Conservation (phyloP, 1,140 invertebrate genomes). For the Diuraphis noxia region DNA sequence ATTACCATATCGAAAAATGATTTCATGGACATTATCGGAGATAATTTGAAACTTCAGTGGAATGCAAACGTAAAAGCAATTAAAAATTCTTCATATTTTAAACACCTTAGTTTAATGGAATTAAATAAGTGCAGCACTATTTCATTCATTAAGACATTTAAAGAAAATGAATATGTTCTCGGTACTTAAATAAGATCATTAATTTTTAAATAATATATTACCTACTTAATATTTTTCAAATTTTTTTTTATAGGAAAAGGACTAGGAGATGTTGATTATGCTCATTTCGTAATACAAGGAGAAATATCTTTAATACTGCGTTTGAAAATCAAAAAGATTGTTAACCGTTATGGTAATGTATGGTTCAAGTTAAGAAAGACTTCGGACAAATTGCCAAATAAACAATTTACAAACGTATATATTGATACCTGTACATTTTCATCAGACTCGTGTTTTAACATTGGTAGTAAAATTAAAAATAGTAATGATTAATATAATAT, state of each 20-base stretch:
- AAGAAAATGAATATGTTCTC: background rate
- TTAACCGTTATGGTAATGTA: background rate
- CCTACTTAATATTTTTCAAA: background rate
- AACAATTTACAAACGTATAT: too few species aligned
- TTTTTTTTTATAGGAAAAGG: background rate
- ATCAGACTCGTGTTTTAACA: background rate
- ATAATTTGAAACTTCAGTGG: background rate
- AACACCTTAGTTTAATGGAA: background rate
- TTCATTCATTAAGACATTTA: constrained; percentile 25
- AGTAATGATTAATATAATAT: background rate
- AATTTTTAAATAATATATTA: background rate
- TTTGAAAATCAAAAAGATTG: background rate
- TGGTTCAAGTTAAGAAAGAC: background rate
- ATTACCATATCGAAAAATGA: constrained; percentile 25
- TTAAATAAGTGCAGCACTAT: constrained; percentile 15
- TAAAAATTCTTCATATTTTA: background rate
- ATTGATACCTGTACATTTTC: background rate
- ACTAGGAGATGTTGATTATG: background rate
- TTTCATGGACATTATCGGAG: background rate
- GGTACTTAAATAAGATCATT: background rate
- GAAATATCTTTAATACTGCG: background rate
- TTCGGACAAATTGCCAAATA: background rate
- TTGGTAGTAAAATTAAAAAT: background rate
- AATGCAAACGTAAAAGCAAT: background rate
- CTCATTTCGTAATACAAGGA: constrained; percentile 8